A percentile compares a stretch with the other conserved stretches of the same genome.
These are phyloP conservation scores for Balaenoptera acutorostrata DNA, from an alignment of 2,113 vertebrate genomes.

Conservation along the genomic window DNA sequence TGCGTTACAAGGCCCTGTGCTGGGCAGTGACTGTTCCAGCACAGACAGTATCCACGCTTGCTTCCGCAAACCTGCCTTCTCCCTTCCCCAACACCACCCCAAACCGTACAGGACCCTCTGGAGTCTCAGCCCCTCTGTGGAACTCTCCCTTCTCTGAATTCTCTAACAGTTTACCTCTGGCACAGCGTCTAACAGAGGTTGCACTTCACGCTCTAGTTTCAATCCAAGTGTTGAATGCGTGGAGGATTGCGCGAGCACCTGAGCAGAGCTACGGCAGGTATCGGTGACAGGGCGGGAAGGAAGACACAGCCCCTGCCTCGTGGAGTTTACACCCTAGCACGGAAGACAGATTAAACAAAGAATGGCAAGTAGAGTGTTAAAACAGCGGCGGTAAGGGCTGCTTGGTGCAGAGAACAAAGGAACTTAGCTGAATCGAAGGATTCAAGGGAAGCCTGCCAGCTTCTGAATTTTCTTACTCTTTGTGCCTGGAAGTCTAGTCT, in stretches of 20 bases:
- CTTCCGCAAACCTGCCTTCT: background rate
- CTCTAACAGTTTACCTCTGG: background rate
- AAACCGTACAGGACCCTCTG: no score
- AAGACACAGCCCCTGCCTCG: background rate
- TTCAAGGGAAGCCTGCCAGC: background rate
- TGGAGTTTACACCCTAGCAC: background rate
- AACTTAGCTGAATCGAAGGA: background rate
- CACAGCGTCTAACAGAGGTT: background rate
- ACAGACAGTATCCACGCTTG: background rate
- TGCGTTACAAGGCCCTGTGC: fast-evolving
- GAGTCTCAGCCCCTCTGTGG: background rate
- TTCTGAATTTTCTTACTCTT: background rate
- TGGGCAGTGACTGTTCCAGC: background rate
- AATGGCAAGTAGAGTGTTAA: background rate
- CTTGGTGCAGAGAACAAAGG: background rate
- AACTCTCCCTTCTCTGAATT: background rate
- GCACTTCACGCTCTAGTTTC: background rate
- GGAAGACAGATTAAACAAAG: background rate
- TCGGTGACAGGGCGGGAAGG: background rate
- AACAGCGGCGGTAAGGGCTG: background rate
- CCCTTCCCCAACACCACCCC: background rate
- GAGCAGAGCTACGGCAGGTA: background rate
- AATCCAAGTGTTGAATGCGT: background rate
- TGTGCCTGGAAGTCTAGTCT: background rate
- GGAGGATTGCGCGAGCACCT: background rate